Conservation (phyloP, 2,113 vertebrate species). For the Axis porcinus region DNA sequence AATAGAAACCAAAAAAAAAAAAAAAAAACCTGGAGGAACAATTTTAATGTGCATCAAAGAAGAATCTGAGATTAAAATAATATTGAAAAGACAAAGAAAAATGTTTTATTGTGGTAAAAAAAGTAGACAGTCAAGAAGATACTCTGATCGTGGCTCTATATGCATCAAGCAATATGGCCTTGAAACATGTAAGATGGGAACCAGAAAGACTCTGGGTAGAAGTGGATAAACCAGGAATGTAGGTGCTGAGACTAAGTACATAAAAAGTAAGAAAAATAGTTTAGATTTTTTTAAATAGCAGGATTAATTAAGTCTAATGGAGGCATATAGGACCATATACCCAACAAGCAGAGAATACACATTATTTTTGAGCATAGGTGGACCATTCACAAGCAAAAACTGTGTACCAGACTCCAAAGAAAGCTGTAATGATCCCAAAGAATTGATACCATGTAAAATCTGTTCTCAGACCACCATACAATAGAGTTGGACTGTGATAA, state of each 20-base stretch:
- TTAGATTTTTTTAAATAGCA: fast-evolving
- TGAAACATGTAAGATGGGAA: too few relatives aligned
- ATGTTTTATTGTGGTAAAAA: background rate
- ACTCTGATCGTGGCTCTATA: fast-evolving
- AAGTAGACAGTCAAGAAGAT: background rate
- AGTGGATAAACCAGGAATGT: background rate
- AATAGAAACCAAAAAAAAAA: background rate
- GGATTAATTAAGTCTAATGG: too few relatives aligned
- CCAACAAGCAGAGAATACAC: background rate
- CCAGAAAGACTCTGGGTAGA: background rate
- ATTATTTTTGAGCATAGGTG: background rate
- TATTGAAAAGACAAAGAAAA: background rate
- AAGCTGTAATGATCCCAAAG: background rate
- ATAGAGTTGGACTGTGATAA: background rate
- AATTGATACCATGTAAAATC: background rate
- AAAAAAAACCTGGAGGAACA: background rate
- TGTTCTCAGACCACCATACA: background rate
- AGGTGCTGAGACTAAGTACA: background rate
- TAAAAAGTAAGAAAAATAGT: background rate
- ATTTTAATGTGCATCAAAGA: background rate
- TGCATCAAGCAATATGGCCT: background rate
- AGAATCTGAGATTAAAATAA: background rate
- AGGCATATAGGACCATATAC: fast-evolving
- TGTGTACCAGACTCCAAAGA: fast-evolving
- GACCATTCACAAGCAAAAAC: background rate